Percentiles rank a stretch among this genome's conserved stretches.
Evolutionary conservation across 2,113 vertebrate species (phyloP).

Genomic region (Lophura nycthemera): DNA sequence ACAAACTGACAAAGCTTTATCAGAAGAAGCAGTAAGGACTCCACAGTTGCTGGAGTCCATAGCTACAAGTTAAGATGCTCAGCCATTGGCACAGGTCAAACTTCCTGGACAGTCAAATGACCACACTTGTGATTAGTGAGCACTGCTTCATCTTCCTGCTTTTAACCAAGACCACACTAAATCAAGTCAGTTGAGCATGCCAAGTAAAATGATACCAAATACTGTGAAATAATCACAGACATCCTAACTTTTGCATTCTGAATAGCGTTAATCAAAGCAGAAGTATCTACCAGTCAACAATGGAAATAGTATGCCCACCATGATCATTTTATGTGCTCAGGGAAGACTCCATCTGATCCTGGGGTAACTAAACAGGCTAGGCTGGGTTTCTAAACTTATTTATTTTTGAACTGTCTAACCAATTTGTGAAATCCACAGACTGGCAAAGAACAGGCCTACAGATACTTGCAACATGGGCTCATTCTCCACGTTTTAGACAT

Average conservation of each 20-base stretch:
- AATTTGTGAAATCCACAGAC: rapidly evolving
- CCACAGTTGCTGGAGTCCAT: neutral
- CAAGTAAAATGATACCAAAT: neutral
- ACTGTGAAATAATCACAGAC: neutral
- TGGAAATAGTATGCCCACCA: neutral
- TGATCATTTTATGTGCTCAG: neutral
- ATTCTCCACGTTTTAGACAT: neutral
- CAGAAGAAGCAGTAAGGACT: neutral
- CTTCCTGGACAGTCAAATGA: neutral
- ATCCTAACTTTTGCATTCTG: neutral
- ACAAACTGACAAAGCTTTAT: neutral
- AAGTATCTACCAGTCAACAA: neutral
- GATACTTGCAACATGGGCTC: neutral
- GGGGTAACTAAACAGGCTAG: neutral
- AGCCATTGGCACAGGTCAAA: rapidly evolving
- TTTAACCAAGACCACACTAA: neutral
- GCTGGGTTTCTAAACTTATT: neutral
- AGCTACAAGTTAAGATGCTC: neutral
- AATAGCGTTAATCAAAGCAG: neutral
- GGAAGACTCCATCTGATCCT: neutral
- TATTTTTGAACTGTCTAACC: neutral
- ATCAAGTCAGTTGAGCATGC: neutral
- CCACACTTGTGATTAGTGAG: neutral
- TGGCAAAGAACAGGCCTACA: neutral
- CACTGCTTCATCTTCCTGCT: neutral